These are phyloP conservation scores for Lacerta viridis DNA, from an alignment of 2,797 vertebrate species.

Conservation along the genomic window DNA sequence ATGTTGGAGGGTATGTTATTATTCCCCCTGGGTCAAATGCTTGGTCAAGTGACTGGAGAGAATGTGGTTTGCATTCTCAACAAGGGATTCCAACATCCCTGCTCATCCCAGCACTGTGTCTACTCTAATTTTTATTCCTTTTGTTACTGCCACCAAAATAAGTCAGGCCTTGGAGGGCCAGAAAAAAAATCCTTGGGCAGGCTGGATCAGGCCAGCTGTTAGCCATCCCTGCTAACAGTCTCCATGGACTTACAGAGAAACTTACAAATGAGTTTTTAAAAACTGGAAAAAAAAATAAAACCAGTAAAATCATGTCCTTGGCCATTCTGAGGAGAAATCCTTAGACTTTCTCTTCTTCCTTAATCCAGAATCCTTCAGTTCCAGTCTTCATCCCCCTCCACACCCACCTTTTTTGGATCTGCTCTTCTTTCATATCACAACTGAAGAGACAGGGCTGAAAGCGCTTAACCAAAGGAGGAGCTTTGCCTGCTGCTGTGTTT, in stretches of 20 bases:
- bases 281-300: background rate
- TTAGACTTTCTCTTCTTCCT: background rate
- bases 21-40: too few species aligned
- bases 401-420: background rate
- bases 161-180: too few species aligned
- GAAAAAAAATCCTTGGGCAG: too few species aligned
- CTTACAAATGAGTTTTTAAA: slow-evolving; percentile 3
- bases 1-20: too few species aligned
- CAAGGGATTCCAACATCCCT: too few species aligned
- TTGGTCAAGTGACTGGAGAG: too few species aligned
- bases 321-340: background rate
- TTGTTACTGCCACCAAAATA: too few species aligned
- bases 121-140: too few species aligned
- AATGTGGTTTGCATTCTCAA: too few species aligned
- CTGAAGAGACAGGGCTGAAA: background rate
- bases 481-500: background rate
- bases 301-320: background rate
- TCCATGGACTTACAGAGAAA: background rate
- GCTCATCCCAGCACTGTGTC: too few species aligned
- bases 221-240: background rate
- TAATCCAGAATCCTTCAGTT: slow-evolving; percentile 10
- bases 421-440: background rate
- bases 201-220: too few species aligned
- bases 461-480: background rate
- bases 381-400: background rate